Evolutionary conservation across 1,140 invertebrate genomes (phyloP).

Genomic region (Dreissena rostriformis): DNA sequence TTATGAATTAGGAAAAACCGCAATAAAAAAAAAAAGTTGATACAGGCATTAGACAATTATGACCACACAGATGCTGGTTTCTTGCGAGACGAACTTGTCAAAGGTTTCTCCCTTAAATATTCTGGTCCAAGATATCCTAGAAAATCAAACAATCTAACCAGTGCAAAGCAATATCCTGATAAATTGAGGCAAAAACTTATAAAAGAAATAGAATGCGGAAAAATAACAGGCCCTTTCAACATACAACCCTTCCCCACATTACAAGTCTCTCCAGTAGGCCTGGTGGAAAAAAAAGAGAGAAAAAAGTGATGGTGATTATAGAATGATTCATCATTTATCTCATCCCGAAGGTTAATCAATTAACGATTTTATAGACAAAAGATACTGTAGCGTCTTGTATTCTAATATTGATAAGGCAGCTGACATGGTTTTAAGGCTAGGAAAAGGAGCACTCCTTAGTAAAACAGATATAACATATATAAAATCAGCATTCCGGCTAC

Average conservation of each 20-base stretch:
- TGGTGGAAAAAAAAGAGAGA: too few species aligned
- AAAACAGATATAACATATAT: slow-evolving; percentile 7
- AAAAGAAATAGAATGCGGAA: slow-evolving; percentile 4
- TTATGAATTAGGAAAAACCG: too few species aligned
- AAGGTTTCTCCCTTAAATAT: slow-evolving; percentile 9
- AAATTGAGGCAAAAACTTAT: slow-evolving; percentile 6
- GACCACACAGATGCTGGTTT: background rate
- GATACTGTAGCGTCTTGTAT: slow-evolving; percentile 16
- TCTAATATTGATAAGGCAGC: slow-evolving; percentile 26
- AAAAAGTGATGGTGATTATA: slow-evolving; percentile 22
- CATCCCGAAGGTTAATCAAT: slow-evolving; percentile 2
- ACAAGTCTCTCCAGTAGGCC: slow-evolving; percentile 8
- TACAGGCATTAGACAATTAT: too few species aligned
- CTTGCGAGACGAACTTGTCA: background rate
- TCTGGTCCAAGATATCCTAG: background rate
- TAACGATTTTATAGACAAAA: slow-evolving; percentile 41
- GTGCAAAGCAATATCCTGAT: slow-evolving; percentile 2
- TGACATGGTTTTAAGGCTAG: background rate
- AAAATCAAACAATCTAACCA: slow-evolving; percentile 8
- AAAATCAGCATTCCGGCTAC: slow-evolving; percentile 1
- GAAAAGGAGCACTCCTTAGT: background rate
- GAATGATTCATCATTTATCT: slow-evolving; percentile 35
- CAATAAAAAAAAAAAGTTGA: too few species aligned
- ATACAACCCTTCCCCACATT: background rate
- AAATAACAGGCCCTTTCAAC: slow-evolving; percentile 18